Evolutionary conservation across 2,888 invertebrate species (phyloP), one percentile per base, ranked within the genome.

Genomic region (Agrotis exclamationis): DNA sequence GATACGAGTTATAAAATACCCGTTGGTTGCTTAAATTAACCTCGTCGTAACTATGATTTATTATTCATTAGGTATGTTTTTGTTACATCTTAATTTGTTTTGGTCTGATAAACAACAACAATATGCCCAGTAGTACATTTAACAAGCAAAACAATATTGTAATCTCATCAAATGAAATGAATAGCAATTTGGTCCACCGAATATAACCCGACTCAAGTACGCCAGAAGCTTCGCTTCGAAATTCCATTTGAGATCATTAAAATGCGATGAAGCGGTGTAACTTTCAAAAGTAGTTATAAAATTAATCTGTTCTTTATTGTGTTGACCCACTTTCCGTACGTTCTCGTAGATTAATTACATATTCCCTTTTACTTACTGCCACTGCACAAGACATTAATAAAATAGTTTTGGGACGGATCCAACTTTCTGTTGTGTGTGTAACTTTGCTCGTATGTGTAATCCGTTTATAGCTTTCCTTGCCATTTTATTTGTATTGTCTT

Each of bases 261-360:
- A 86, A 85, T 81, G 74, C 76, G 74, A 79, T 80, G 75, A 78
- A 80, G 70, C 83, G 63, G 81, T 85, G 83, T 79, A 82, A 81
- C 70, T 83, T 76, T 74, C 65, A 78, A 84, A 86, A 75, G 81
- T 82, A 85, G 84, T 85, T 86, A 86, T 84, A 82, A 82, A 83
- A 85, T 88, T 87, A 88, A 91, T 91, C 83, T 89, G 77, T 85
- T 85, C 87, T 89, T 91, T 90, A 90, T 89, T 86, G 87, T 83
- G 83, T 83, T 89, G 91, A 87, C 92, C 93, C 79, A 92, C 82
- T 90, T 93, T 86, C 82, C 76, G 85, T 85, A 64, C 67, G 73
- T 63, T 88, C 84, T 84, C 81, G 80, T 86, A 88, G 86, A 92
- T 90, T 91, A 91, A 92, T 93, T 88, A 89, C 85, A 84, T 89